Evolutionary conservation across 64 coral and sea anemone species (phyloP).

Genomic region (Montipora cactus): DNA sequence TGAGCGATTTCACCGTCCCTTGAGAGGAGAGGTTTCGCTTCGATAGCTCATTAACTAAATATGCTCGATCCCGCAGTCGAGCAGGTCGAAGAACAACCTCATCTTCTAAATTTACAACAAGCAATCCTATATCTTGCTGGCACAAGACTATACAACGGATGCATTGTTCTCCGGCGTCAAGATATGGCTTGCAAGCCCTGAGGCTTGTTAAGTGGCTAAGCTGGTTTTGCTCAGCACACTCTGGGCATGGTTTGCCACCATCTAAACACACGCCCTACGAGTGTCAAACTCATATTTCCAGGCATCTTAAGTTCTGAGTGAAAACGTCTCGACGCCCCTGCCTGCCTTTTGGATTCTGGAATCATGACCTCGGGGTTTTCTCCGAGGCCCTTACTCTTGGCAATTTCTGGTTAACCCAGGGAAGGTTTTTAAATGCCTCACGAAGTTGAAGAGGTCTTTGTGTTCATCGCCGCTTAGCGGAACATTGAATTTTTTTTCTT

Average conservation of each 20-base stretch:
- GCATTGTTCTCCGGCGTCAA: neutral
- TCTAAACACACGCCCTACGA: neutral
- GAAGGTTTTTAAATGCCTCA: no score
- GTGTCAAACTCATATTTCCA: no score
- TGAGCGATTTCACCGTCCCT: slow-evolving; percentile 50
- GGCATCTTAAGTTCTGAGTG: no score
- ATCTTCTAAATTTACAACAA: slow-evolving; percentile 51
- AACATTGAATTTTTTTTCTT: no score
- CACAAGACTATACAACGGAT: slow-evolving; percentile 36
- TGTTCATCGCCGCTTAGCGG: no score
- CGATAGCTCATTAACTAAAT: slow-evolving; percentile 25
- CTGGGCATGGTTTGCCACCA: neutral
- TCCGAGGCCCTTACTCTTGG: no score
- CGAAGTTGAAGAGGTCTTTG: no score
- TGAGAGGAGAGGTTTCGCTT: slow-evolving; percentile 36
- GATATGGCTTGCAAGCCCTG: neutral
- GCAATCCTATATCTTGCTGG: slow-evolving; percentile 34
- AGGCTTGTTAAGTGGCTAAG: neutral
- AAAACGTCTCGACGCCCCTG: no score
- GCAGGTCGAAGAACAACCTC: slow-evolving; percentile 14
- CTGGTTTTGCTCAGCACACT: neutral
- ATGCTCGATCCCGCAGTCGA: slow-evolving; percentile 26
- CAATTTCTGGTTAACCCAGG: no score
- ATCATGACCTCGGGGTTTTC: no score
- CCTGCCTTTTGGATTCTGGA: no score